A percentile compares a stretch with the other conserved stretches of the same genome.
phyloP scores from a whole-genome alignment of 2,888 invertebrate genomes.

The Thecophora atra region DNA sequence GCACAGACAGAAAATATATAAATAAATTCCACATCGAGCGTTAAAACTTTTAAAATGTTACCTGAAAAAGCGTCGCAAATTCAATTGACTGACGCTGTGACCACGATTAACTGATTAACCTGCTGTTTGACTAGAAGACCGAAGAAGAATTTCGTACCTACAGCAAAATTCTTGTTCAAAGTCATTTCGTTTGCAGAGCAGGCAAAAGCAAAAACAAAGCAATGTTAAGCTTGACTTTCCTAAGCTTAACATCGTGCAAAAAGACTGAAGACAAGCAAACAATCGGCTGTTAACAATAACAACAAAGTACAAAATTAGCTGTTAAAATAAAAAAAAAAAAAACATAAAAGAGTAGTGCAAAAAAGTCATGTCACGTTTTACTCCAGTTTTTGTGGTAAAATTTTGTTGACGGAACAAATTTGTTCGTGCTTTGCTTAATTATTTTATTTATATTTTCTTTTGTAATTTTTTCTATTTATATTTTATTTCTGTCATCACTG shows the following conservation, averaged over 20 bases:
- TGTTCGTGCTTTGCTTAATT: not conserved
- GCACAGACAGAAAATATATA: too few relatives aligned
- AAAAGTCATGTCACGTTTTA: constrained; percentile 39
- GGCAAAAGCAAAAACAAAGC: not conserved
- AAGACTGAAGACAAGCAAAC: constrained; percentile 1
- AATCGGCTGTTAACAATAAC: constrained; percentile 18
- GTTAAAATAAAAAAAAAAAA: constrained; percentile 6
- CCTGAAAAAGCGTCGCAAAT: too few relatives aligned
- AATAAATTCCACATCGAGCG: not conserved
- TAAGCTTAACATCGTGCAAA: not conserved
- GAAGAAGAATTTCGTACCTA: not conserved
- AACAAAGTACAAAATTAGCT: not conserved
- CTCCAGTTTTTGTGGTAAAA: constrained; percentile 39
- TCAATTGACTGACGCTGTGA: too few relatives aligned
- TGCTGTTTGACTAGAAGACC: too few relatives aligned
- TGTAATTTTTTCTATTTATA: not conserved
- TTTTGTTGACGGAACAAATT: constrained; percentile 29
- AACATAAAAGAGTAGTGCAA: not conserved
- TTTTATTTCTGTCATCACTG: not conserved
- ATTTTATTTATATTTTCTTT: constrained; percentile 8
- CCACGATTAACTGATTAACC: too few relatives aligned
- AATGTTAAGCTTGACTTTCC: not conserved
- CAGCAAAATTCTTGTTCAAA: not conserved
- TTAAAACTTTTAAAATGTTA: too few relatives aligned
- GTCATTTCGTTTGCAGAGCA: not conserved